Base-by-base conservation (phyloP, 2,797 vertebrate genomes). In the Monodelphis domestica region DNA sequence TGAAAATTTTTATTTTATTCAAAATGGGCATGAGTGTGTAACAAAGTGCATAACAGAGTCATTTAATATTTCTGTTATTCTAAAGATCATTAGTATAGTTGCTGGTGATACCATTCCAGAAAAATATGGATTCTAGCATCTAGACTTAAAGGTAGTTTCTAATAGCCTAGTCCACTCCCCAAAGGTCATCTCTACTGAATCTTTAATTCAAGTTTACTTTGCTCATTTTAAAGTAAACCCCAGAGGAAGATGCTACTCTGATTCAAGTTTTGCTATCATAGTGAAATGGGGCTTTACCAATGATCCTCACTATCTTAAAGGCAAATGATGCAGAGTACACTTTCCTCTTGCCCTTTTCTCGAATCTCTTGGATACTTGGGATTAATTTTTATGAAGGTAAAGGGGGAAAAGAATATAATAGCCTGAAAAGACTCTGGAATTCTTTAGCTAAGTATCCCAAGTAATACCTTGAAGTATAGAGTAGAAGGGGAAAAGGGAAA, bases 1-100 rank as follows among this genome's bases (percentile, higher is more conserved):
- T 90, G 29, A 30, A 87, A 53, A 56, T 38, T 92, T 90, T 88
- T 28, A 9, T 87, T 97, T 95, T 93, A 96, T 97, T 97, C 93
- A 55, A 94, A 94, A 14, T 87, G 53, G 38, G 30, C 95, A 11
- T 14, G 53, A 89, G 55, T 84, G 50, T 24, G 9, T 50, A 84
- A 84, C 24, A 45, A 24, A 78, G 0, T 38, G 33, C 87, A 59
- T 84, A 52, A 33, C 24, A 94, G 54, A 87, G 54, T 52, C 56
- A 92, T 54, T 70, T 78, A 45, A 3, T 45, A 78, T 45, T 38
- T 87, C 52, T 4, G 45, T 93, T 57, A 87, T 30, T 94, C 51
- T 88, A 89, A 91, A 93, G 90, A 88, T 28, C 59, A 92, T 29
- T 45, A 90, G 51, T 87, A 54, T 38, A 94, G 33, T 53, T 57